Evolutionary conservation across 2,113 vertebrate genomes (phyloP), one percentile per base, ranked within the genome.

Genomic region (Nesogale talazaci): DNA sequence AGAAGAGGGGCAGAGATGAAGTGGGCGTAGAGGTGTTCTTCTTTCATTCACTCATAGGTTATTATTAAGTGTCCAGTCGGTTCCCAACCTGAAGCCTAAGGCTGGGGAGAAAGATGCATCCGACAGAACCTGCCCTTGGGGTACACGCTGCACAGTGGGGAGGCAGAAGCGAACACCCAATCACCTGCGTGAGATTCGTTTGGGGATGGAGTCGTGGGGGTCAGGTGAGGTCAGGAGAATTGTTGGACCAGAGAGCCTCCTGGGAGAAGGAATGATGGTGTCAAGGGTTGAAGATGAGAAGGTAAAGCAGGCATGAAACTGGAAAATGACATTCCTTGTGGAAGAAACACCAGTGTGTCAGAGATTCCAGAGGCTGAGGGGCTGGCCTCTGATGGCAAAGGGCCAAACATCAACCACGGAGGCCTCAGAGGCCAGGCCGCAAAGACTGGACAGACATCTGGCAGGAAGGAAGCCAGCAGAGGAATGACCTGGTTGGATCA

Each of bases 1-100:
- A 88, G 76, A 95, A 29, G 3, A 12, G 36, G 19, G 12, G 84
- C 85, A 92, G 29, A 88, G 59, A 89, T 77, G 29, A 93, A 79
- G 81, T 4, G 11, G 3, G 34, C 84, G 77, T 56, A 61, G 16
- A 20, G 38, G 3, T 1, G 25, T 61, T 65, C 75, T 63, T 61
- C 65, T 69, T 40, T 81, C 1, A 56, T 20, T 82, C 86, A 5
- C 31, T 79, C 56, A 29, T 12, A 34, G 38, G 77, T 29, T 42
- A 81, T 29, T 42, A 77, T 25, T 72, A 25, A n/a, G 19, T 27
- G 56, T 83, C 25, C 46, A 27, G 2, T 78, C 46, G 19, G 8
- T 78, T 81, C 6, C 85, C 78, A 72, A 40, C 10, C 87, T 77
- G 42, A 77, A 81, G 57, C 36, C 38, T 38, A 19, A 86, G 63